phyloP scores from a whole-genome alignment of 2,888 invertebrate species.

The Thysanoteuthis rhombus region DNA sequence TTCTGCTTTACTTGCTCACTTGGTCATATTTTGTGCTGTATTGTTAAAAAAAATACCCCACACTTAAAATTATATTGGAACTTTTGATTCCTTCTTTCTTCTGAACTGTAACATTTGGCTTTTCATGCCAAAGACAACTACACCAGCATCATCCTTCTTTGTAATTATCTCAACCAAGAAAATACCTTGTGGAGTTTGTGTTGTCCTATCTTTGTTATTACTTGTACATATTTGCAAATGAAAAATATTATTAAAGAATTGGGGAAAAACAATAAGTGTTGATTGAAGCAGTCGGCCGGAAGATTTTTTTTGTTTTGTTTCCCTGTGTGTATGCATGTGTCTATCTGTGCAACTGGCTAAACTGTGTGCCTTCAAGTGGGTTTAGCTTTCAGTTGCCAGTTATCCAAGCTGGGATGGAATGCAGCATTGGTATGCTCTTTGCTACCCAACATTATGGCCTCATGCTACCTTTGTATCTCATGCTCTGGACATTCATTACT shows the following conservation, averaged over 20 bases:
- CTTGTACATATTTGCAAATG: not conserved
- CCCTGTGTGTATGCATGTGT: not conserved
- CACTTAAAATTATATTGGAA: not conserved
- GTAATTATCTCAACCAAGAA: not conserved
- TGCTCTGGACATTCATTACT: not conserved
- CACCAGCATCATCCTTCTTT: not conserved
- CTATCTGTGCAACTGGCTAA: not conserved
- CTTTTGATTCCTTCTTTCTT: not conserved
- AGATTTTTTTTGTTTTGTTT: not conserved
- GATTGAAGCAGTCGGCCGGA: not conserved
- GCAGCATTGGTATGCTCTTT: not conserved
- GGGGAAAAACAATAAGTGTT: not conserved
- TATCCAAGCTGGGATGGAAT: not conserved
- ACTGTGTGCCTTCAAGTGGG: not conserved
- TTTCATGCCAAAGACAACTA: not conserved
- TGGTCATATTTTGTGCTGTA: not conserved
- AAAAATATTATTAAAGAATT: not conserved
- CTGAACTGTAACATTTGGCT: not conserved
- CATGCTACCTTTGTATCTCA: not conserved
- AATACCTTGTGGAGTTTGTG: not conserved
- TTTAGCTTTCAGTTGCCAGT: not conserved
- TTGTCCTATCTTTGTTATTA: constrained; percentile 12
- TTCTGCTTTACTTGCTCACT: not conserved
- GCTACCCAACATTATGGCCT: not conserved
- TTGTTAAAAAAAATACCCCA: not conserved